These are phyloP conservation scores for Nomada ferruginata DNA, from an alignment of 2,888 invertebrate species.

Conservation along the genomic window DNA sequence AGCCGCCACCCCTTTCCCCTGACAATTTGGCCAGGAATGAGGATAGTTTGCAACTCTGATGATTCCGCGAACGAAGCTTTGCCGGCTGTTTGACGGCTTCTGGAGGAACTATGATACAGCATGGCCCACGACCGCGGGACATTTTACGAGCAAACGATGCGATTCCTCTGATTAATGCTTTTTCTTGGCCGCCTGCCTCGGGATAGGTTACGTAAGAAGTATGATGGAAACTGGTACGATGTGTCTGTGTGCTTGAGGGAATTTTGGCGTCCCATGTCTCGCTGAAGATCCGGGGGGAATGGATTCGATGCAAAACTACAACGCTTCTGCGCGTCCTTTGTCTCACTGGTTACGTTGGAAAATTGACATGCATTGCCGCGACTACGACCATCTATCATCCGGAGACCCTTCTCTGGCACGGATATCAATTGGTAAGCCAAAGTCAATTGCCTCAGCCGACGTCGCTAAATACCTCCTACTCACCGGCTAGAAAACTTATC, in stretches of 20 bases:
- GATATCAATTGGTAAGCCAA: neutral
- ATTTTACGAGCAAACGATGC: conserved; percentile 32
- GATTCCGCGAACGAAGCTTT: conserved; percentile 27
- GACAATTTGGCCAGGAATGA: conserved; percentile 42
- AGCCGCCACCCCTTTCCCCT: conserved; percentile 4
- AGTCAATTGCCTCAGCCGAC: too few relatives aligned
- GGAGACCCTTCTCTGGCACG: too few relatives aligned
- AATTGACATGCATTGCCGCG: neutral
- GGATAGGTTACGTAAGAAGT: conserved; percentile 15
- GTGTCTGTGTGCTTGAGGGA: neutral
- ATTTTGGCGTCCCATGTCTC: neutral
- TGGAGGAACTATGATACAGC: conserved; percentile 26
- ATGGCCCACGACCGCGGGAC: neutral
- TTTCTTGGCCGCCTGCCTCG: conserved; percentile 11
- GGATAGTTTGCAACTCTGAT: conserved; percentile 44
- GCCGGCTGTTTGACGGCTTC: conserved; percentile 24
- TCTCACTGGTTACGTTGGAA: neutral
- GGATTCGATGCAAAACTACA: neutral
- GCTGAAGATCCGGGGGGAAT: conserved; percentile 3
- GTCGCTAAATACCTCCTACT: neutral
- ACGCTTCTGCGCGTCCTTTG: neutral
- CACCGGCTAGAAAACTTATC: too few relatives aligned
- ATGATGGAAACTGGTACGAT: neutral
- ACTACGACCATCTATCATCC: conserved; percentile 6
- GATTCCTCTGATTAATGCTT: conserved; percentile 37